A percentile compares a stretch with the other conserved stretches of the same genome.
phyloP scores from a whole-genome alignment of 1,140 invertebrate genomes.

The Bathynomus jamesi region DNA sequence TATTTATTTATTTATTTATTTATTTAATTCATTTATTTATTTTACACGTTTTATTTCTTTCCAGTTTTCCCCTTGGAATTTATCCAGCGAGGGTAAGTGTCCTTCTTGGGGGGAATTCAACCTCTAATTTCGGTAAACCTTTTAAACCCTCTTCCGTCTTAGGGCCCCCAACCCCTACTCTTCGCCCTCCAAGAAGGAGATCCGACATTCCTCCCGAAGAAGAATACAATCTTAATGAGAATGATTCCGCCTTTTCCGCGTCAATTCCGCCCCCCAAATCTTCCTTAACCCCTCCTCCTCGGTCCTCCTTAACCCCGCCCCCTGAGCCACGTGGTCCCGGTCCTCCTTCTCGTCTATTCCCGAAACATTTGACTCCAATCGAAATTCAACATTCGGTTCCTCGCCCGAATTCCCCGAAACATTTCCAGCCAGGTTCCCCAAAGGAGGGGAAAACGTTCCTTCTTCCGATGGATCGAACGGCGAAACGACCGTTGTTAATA shows the following conservation, averaged over 20 bases:
- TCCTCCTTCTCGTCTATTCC: not conserved
- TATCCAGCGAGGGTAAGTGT: conserved; percentile 22
- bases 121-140: not conserved
- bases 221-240: conserved; percentile 3
- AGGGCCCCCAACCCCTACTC: not conserved
- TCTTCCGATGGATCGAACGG: not conserved
- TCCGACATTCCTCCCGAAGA: conserved; percentile 26
- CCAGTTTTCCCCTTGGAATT: conserved; percentile 21
- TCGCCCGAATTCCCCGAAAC: not conserved
- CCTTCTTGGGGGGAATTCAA: conserved; percentile 16
- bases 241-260: not conserved
- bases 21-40: too few relatives aligned
- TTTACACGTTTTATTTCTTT: too few relatives aligned
- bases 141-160: too few relatives aligned
- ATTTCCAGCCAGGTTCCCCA: not conserved
- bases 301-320: not conserved
- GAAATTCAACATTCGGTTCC: not conserved
- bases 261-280: not conserved
- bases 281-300: not conserved
- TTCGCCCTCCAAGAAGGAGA: conserved; percentile 4
- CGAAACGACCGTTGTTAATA: not conserved
- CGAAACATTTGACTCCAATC: not conserved
- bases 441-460: not conserved
- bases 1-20: too few relatives aligned
- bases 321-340: too few relatives aligned